Conservation (phyloP, 2,113 vertebrate species). For the Rhea americana region DNA sequence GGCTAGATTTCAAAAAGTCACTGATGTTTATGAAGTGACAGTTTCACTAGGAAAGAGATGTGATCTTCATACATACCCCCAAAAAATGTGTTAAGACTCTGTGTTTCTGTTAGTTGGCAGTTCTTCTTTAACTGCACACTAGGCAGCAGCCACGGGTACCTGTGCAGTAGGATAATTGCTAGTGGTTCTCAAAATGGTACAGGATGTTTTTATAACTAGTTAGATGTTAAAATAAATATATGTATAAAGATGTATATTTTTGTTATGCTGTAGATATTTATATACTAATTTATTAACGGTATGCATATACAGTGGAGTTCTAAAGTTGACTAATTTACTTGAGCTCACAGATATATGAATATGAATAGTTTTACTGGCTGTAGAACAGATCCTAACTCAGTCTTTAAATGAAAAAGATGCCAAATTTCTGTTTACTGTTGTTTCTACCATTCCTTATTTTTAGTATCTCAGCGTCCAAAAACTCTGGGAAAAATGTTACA, state of each 20-base stretch:
- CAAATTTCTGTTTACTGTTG: background rate
- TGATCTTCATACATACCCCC: background rate
- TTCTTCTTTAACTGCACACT: background rate
- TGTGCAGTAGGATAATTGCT: fast-evolving
- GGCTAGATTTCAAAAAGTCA: background rate
- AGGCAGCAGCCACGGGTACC: background rate
- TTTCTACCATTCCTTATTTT: background rate
- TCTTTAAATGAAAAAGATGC: background rate
- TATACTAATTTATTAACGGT: background rate
- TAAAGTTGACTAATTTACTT: background rate
- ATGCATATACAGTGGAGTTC: background rate
- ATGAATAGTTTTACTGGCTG: background rate
- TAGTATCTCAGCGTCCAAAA: background rate
- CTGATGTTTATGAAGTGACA: background rate
- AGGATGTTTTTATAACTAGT: background rate
- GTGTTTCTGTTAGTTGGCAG: background rate
- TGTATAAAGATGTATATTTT: background rate
- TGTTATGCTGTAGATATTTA: background rate
- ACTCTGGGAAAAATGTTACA: background rate
- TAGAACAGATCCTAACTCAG: background rate
- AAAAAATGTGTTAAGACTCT: background rate
- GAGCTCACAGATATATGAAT: background rate
- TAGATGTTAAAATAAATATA: background rate
- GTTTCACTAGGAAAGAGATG: background rate
- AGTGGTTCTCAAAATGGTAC: background rate